These are phyloP conservation scores for Botia kubotai DNA, from an alignment of 2,797 vertebrate genomes.

Conservation along the genomic window DNA sequence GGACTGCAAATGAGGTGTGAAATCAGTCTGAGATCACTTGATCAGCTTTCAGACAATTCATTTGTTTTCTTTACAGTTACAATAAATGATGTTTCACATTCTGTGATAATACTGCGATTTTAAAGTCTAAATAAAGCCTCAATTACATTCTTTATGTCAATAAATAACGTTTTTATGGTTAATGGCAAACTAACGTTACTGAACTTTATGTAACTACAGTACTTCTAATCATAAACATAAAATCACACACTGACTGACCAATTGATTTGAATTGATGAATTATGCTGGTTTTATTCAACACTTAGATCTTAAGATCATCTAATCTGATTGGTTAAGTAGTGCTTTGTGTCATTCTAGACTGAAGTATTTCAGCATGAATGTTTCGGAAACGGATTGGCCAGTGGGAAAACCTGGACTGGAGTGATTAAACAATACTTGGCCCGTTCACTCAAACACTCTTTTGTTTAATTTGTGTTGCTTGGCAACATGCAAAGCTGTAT, in stretches of 20 bases:
- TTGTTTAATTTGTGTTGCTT: not conserved
- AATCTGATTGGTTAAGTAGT: too few species aligned
- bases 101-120: not conserved
- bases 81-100: not conserved
- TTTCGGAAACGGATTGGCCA: too few species aligned
- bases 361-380: too few species aligned
- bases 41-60: not conserved
- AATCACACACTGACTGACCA: not conserved
- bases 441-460: not conserved
- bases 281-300: too few species aligned
- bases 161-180: not conserved
- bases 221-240: not conserved
- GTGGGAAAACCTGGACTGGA: not conserved
- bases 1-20: not conserved
- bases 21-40: not conserved
- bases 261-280: too few species aligned
- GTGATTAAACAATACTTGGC: not conserved
- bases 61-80: not conserved
- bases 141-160: conserved; percentile 52
- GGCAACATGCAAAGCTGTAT: not conserved
- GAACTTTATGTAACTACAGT: not conserved
- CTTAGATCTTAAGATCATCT: too few species aligned
- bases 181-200: too few species aligned
- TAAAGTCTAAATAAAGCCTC: conserved; percentile 7
- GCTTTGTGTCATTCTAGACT: too few species aligned